Base-by-base conservation (phyloP, 2,888 invertebrate genomes). In the Hydriomena furcata region DNA sequence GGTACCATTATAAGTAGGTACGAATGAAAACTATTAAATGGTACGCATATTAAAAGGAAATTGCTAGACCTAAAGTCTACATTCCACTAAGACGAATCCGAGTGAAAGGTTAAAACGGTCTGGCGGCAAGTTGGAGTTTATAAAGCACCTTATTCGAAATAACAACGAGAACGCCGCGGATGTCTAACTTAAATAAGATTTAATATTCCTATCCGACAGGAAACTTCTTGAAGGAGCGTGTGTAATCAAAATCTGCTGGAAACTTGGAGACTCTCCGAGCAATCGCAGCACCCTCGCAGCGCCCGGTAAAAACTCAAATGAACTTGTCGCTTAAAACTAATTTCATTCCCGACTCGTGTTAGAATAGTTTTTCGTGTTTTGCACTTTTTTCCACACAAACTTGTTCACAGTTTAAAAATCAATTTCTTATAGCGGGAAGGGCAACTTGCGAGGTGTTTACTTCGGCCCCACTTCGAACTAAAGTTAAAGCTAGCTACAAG, bases 131-230 rank as follows among this genome's bases (percentile, higher is more conserved):
- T 79, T 76, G 59, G 60, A 84, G 79, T 82, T 87, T 84, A 82
- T 82, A 85, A 84, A 83, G 79, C 82, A 79, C 81, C 82, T 85
- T 87, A 87, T 85, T 84, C 81, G 85, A 86, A 87, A 88, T 88
- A 89, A 89, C 85, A 88, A 85, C 80, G 82, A 74, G 73, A 82
- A 82, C 76, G 75, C 80, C 69, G 78, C 78, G 79, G 82, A 84
- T 84, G 84, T 87, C 87, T 86, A 88, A 89, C 80, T 90, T 88
- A 89, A 89, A 89, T 88, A 88, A 84, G 87, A 90, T 90, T 90
- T 90, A 90, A 89, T 89, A 90, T 90, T 90, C 88, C 80, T 82
- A 87, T 84, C 87, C 82, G 72, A 69, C 79, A 81, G 77, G 80
- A 84, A 89, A 83, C 84, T 89, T 83, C 76, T 76, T 79, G 77